Conservation (phyloP, 2,888 invertebrate species). For the Campoplex capitator region DNA sequence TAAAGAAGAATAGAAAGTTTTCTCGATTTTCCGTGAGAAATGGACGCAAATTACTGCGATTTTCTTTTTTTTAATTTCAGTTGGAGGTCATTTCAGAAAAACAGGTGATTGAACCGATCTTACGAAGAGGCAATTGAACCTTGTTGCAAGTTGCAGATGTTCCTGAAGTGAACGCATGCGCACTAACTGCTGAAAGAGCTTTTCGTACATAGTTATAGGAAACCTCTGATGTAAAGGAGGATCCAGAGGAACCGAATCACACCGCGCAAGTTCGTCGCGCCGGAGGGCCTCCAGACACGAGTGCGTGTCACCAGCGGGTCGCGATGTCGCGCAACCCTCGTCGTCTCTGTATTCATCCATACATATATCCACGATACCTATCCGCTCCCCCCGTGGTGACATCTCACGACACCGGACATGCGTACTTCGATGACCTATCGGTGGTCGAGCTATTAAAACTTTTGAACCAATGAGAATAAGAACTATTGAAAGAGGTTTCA, state of each 20-base stretch:
- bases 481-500: constrained; percentile 68
- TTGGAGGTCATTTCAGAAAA: not conserved
- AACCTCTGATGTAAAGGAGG: constrained; percentile 26
- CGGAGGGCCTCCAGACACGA: constrained; percentile 49
- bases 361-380: constrained; percentile 65
- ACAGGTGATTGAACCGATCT: not conserved
- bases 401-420: constrained; percentile 80
- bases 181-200: not conserved
- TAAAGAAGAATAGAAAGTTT: not conserved
- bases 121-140: not conserved
- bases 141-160: constrained; percentile 47
- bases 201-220: constrained; percentile 33
- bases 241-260: constrained; percentile 38
- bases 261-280: constrained; percentile 68
- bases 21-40: not conserved
- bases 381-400: constrained; percentile 78
- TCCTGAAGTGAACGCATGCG: constrained; percentile 35
- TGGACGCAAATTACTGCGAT: not conserved
- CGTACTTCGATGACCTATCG: constrained; percentile 83
- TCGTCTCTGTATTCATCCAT: constrained; percentile 1
- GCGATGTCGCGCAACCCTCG: constrained; percentile 66
- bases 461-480: constrained; percentile 80
- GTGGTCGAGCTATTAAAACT: constrained; percentile 82
- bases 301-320: constrained; percentile 70
- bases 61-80: not conserved